These are phyloP conservation scores for Rhagoletis zephyria DNA, from an alignment of 1,140 invertebrate genomes.

Conservation along the genomic window DNA sequence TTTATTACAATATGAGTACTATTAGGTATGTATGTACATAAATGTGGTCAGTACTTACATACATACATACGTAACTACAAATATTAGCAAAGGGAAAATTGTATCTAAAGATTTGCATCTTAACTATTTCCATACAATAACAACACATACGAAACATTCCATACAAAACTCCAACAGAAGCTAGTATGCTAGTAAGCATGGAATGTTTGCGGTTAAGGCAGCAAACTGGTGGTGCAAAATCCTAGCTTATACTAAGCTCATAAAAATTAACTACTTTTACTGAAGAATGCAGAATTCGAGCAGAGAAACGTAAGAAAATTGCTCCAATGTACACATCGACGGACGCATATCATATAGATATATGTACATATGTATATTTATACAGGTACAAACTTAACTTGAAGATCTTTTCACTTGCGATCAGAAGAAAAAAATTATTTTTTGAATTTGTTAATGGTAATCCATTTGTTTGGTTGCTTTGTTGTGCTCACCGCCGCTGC, in stretches of 20 bases:
- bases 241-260: no score
- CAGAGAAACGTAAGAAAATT: no score
- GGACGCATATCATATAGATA: no score
- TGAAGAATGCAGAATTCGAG: neutral
- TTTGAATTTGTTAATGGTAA: neutral
- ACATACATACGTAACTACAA: neutral
- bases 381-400: neutral
- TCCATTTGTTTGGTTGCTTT: neutral
- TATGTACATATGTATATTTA: no score
- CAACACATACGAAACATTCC: no score
- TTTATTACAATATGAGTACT: neutral
- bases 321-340: neutral
- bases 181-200: no score
- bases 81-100: neutral
- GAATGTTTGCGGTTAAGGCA: no score
- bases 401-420: neutral
- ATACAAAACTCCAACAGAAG: no score
- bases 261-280: neutral
- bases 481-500: neutral
- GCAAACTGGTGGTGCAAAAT: neutral
- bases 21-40: neutral
- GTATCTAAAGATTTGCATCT: neutral
- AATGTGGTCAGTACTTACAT: neutral
- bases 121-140: conserved; percentile 5
- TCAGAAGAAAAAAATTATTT: neutral